These are phyloP conservation scores for Agrotis clavis DNA, from an alignment of 2,888 invertebrate species.

Conservation along the genomic window DNA sequence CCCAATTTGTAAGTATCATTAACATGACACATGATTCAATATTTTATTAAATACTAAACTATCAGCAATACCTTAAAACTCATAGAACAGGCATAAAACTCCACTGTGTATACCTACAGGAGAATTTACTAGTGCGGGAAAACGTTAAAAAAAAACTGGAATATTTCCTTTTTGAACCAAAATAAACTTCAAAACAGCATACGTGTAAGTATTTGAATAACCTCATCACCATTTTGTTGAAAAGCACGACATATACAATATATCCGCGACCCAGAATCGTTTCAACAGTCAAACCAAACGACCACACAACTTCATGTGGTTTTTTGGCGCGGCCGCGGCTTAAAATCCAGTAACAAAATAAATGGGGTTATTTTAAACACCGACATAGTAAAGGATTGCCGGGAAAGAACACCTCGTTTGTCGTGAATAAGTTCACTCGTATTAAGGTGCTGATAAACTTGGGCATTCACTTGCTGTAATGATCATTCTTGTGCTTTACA, in stretches of 20 bases:
- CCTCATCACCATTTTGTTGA: slow-evolving; percentile 10
- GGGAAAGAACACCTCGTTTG: slow-evolving; percentile 43
- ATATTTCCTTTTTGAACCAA: background rate
- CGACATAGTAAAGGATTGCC: slow-evolving; percentile 26
- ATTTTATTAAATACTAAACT: too few species aligned
- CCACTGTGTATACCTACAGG: too few species aligned
- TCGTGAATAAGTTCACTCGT: slow-evolving; percentile 33
- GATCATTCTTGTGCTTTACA: too few species aligned
- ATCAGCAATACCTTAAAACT: too few species aligned
- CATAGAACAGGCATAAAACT: too few species aligned
- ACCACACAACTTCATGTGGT: slow-evolving; percentile 33
- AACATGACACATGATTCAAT: background rate
- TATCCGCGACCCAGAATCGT: slow-evolving; percentile 24
- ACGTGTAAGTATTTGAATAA: slow-evolving; percentile 22
- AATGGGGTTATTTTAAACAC: slow-evolving; percentile 36
- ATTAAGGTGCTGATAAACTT: slow-evolving; percentile 5
- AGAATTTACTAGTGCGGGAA: too few species aligned
- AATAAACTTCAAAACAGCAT: slow-evolving; percentile 10
- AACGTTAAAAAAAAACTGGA: background rate
- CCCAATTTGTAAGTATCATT: background rate
- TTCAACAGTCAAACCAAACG: slow-evolving; percentile 36
- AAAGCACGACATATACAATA: slow-evolving; percentile 17
- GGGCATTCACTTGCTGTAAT: too few species aligned
- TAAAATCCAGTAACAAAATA: slow-evolving; percentile 33
- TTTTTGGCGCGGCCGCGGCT: background rate